Base-by-base conservation (phyloP, 2,888 invertebrate species). In the Carpatolechia fugitivella region DNA sequence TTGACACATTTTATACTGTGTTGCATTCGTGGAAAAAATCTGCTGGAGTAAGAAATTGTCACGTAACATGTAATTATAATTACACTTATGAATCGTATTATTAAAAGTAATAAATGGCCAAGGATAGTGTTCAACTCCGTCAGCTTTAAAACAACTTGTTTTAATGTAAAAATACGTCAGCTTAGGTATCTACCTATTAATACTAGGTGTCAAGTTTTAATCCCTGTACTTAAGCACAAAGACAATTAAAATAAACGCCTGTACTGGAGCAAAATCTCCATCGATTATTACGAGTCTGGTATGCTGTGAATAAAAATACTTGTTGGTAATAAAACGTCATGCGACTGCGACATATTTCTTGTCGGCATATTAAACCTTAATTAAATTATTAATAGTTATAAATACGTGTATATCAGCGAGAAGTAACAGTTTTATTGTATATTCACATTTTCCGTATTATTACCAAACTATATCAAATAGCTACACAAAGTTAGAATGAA, bases 71-170 rank as follows among this genome's bases (percentile, higher is more conserved):
- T n/a, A n/a, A n/a, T n/a, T n/a, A n/a, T n/a, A n/a, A n/a, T n/a
- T n/a, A 33, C 33, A 33, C 10, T 33, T 33, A n/a, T 33, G 11
- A 33, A 33, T 33, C 24, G 24, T 24, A 24, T 6, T 24, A 24
- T 24, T 24, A 24, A 24, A 3, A 24, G 24, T 24, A 24, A 24
- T 24, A n/a, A n/a, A n/a, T 24, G 3, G 24, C 24, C 24, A 24
- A 24, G 24, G 6, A 24, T 24, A 24, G 24, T 24, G 24, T 29
- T 20, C 44, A 29, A 20, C 29, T n/a, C 13, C 29, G 44, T 29
- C 44, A 44, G 44, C 44, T 44, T 44, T 44, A 44, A 20, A 29
- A 29, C 44, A 13, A 44, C 44, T 44, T 44, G 44, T 44, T 24
- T 24, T 24, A 8, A n/a, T 44, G n/a, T 20, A 44, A 18, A 11